Conservation (phyloP, 2,113 vertebrate species). For the Camelus dromedarius region DNA sequence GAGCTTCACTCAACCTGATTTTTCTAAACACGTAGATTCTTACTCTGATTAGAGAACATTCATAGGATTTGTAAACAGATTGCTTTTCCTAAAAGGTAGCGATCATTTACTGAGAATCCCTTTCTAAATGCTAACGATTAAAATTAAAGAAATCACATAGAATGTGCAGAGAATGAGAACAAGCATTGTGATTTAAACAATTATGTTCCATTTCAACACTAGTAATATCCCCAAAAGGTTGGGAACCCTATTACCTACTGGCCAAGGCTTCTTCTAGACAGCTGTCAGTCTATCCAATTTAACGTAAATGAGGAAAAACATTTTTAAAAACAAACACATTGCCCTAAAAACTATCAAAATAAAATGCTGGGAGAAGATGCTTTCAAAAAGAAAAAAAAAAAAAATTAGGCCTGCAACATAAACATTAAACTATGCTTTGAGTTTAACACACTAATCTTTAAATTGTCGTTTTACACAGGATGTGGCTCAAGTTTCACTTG, state of each 20-base stretch:
- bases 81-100: not conserved
- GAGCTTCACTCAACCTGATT: not conserved
- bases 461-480: not conserved
- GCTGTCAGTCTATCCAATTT: not conserved
- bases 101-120: not conserved
- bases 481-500: slow-evolving; percentile 7
- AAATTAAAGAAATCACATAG: not conserved
- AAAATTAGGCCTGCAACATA: not conserved
- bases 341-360: not conserved
- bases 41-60: not conserved
- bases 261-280: not conserved
- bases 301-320: not conserved
- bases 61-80: not conserved
- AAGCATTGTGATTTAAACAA: not conserved
- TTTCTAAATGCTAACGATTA: not conserved
- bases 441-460: not conserved
- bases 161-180: not conserved
- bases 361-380: not conserved
- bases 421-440: not conserved
- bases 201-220: not conserved
- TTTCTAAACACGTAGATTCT: slow-evolving; percentile 9
- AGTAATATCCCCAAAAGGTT: not conserved
- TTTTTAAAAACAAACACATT: not conserved
- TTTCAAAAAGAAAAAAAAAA: not conserved
- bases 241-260: not conserved